Conservation (phyloP, 1,140 invertebrate species). For the Acromyrmex heyeri region DNA sequence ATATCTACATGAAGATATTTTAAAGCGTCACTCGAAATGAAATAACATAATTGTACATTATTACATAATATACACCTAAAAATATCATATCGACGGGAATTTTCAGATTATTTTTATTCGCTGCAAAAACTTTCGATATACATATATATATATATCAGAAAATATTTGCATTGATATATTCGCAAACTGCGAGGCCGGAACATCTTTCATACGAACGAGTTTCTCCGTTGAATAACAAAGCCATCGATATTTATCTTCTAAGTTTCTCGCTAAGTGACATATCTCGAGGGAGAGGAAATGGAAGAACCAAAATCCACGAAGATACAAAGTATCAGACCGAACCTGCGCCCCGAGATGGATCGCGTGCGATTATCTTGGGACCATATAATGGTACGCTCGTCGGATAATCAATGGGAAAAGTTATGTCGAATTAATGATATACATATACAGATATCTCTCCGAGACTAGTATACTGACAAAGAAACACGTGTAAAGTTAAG, state of each 20-base stretch:
- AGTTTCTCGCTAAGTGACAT: slow-evolving; percentile 41
- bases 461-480: slow-evolving; percentile 80
- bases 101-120: slow-evolving; percentile 78
- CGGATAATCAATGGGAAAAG: slow-evolving; percentile 53
- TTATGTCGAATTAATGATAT: slow-evolving; percentile 74
- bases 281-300: slow-evolving; percentile 15
- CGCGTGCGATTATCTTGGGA: slow-evolving; percentile 31
- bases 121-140: slow-evolving; percentile 60
- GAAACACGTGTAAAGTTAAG: slow-evolving; percentile 85
- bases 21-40: background rate
- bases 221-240: slow-evolving; percentile 23
- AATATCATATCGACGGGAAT: slow-evolving; percentile 69
- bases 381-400: slow-evolving; percentile 45
- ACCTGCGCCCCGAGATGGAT: background rate
- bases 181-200: slow-evolving; percentile 4
- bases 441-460: slow-evolving; percentile 79
- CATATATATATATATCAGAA: slow-evolving; percentile 18
- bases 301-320: background rate
- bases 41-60: slow-evolving; percentile 53
- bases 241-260: slow-evolving; percentile 43
- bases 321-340: background rate
- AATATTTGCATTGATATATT: slow-evolving; percentile 1
- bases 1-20: background rate
- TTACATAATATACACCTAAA: slow-evolving; percentile 64
- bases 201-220: slow-evolving; percentile 12